A percentile compares a stretch with the other conserved stretches of the same genome.
These are phyloP conservation scores for Serranochromis macrocephalus DNA, from an alignment of 2,113 vertebrate genomes.

Conservation along the genomic window DNA sequence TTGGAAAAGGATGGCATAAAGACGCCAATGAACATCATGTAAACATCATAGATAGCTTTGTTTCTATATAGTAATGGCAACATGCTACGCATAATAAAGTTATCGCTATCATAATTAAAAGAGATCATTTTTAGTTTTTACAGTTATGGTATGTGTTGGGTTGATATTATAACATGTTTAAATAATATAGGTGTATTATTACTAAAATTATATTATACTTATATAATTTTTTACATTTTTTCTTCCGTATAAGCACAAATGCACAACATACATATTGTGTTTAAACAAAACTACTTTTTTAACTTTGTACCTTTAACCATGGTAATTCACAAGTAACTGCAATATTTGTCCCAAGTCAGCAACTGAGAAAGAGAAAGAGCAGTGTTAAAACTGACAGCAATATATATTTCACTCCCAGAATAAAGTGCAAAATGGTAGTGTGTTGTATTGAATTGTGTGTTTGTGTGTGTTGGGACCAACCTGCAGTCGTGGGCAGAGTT, in stretches of 20 bases:
- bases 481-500: conserved; percentile 2
- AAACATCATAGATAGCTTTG: background rate
- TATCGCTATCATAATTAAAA: background rate
- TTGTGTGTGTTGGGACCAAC: background rate
- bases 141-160: background rate
- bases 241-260: background rate
- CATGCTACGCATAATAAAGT: background rate
- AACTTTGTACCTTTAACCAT: background rate
- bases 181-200: background rate
- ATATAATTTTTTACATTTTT: background rate
- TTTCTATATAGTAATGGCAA: background rate
- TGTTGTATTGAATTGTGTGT: background rate
- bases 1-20: background rate
- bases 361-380: background rate
- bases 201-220: background rate
- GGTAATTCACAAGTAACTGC: background rate
- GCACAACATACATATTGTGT: background rate
- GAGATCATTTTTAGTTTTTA: background rate
- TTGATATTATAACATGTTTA: background rate
- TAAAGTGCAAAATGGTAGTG: background rate
- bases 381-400: background rate
- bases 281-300: background rate
- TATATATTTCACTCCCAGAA: background rate
- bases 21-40: background rate
- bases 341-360: background rate